Percentiles rank a stretch among this genome's conserved stretches.
These are phyloP conservation scores for Tetranychus truncatus DNA, from an alignment of 2,888 invertebrate species.

Conservation along the genomic window DNA sequence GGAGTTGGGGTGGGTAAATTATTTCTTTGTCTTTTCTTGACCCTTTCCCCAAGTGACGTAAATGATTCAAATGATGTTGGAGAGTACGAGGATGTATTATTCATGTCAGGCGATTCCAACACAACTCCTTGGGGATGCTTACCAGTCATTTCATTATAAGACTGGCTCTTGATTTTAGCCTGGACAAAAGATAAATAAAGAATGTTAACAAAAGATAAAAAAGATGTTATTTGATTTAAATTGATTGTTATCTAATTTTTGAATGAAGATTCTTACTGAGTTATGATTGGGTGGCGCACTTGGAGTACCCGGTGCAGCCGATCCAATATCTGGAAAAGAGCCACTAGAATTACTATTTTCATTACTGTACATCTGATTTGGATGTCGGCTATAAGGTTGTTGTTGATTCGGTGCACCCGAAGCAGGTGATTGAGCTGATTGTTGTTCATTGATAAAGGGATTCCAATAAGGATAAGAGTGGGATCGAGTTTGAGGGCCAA, in stretches of 20 bases:
- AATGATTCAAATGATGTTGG: conserved; percentile 13
- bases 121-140: conserved; percentile 7
- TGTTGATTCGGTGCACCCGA: background rate
- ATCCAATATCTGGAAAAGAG: conserved; percentile 9
- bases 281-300: conserved; percentile 5
- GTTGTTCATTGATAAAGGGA: conserved; percentile 13
- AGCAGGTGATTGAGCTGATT: conserved; percentile 5
- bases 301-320: conserved; percentile 11
- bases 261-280: background rate
- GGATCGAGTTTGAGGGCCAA: conserved; percentile 9
- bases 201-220: background rate
- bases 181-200: background rate
- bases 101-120: background rate
- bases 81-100: background rate
- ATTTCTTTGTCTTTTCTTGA: conserved; percentile 19
- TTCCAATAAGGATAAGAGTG: conserved; percentile 13
- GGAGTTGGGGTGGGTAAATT: background rate
- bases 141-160: conserved; percentile 4
- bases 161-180: conserved; percentile 5
- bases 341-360: conserved; percentile 12
- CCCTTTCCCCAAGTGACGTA: conserved; percentile 22
- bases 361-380: conserved; percentile 11
- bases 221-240: background rate
- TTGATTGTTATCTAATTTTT: background rate
- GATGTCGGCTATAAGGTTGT: conserved; percentile 10